Evolutionary conservation across 2,113 vertebrate genomes (phyloP), one percentile per base, ranked within the genome.

Genomic region (Dasyurus viverrinus): DNA sequence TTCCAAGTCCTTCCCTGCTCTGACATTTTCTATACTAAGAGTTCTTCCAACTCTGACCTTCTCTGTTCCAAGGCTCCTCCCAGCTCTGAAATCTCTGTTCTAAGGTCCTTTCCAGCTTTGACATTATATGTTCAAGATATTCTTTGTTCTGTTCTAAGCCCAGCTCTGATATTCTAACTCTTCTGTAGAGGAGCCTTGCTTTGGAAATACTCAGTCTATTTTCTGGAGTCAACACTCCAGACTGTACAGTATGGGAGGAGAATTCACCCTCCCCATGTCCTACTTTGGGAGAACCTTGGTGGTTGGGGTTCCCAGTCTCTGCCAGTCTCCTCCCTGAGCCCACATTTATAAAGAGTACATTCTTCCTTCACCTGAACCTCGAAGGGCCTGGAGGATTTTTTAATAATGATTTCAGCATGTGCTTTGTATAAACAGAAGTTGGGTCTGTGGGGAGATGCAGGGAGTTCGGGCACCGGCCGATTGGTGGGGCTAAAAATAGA

Each of bases 351-450:
- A 98, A 98, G 97, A 92, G 97, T 92, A 90, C 98, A 98, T 98
- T 98, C 98, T 98, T 98, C 98, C 98, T 98, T 98, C 98, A 98
- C 98, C 97, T 96, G 97, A 97, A 97, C 97, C 98, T 97, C 93
- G 95, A 98, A 92, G 98, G 98, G 97, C 98, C 98, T 98, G 98
- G 98, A 96, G 98, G 97, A 94, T 97, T 97, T 95, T 97, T 46
- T 97, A 96, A 98, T 98, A 99, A 99, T 98, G 98, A 98, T 98
- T 98, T 98, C 98, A 98, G 98, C 98, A 98, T 98, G 98, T 97
- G 97, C 98, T 98, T 98, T 98, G 97, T 98, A 97, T 98, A 98
- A 98, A 98, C 98, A 98, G 97, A 98, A 94, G 93, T 93, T 96
- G 96, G 93, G 96, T 93, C 54, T 42, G 97, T 84, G 93, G 95